Percentiles rank a stretch among this genome's conserved stretches.
Conservation (phyloP, 1,140 invertebrate genomes). For the Andricus grossulariae region DNA sequence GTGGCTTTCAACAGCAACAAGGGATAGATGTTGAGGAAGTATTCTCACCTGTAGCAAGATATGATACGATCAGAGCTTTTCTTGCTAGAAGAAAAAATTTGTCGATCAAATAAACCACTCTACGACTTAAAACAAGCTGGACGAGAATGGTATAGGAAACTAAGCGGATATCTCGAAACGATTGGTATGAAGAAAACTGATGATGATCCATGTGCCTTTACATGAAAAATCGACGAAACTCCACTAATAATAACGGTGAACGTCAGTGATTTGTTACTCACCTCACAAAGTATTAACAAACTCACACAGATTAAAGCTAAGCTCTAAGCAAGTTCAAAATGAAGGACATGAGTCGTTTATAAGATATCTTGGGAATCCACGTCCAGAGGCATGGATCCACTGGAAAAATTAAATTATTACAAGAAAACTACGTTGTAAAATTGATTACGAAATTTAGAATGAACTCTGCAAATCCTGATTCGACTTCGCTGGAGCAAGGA, state of each 20-base stretch:
- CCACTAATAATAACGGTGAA: constrained; percentile 34
- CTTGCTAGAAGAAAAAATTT: background rate
- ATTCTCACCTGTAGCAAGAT: constrained; percentile 41
- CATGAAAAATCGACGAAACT: constrained; percentile 32
- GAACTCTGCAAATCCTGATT: constrained; percentile 13
- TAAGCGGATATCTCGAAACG: background rate
- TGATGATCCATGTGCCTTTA: constrained; percentile 42
- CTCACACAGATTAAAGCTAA: background rate
- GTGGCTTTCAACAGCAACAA: constrained; percentile 32
- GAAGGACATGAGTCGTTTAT: constrained; percentile 34
- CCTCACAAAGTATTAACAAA: background rate
- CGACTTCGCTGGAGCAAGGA: constrained; percentile 6
- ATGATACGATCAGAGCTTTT: constrained; percentile 40
- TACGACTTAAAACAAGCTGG: no score
- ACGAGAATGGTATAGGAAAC: no score
- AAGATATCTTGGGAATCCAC: constrained; percentile 40
- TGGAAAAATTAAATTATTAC: constrained; percentile 1
- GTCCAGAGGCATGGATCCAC: constrained; percentile 20
- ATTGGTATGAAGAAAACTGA: constrained; percentile 35
- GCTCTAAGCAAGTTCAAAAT: constrained; percentile 32
- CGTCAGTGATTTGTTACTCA: constrained; percentile 12
- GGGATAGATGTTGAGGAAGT: constrained; percentile 41
- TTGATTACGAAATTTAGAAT: constrained; percentile 33
- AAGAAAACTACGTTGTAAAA: background rate
- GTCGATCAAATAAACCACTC: no score